Conservation (phyloP, 2,888 invertebrate genomes). For the Tetragnatha montana region DNA sequence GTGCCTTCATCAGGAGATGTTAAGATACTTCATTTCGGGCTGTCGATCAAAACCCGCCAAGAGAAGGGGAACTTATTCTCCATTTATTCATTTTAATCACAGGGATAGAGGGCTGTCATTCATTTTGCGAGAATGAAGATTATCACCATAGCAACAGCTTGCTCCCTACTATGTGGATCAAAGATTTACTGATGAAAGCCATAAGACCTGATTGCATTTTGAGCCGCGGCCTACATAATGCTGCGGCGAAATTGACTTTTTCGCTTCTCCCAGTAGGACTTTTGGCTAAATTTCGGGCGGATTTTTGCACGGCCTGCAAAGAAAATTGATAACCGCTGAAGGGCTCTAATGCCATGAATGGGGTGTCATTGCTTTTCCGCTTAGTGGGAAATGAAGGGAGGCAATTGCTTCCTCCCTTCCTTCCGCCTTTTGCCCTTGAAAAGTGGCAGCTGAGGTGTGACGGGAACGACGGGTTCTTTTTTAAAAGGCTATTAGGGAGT, state of each 20-base stretch:
- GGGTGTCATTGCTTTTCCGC: constrained; percentile 40
- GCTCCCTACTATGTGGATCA: constrained; percentile 61
- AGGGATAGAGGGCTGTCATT: constrained; percentile 70
- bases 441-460: background rate
- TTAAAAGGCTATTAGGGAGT: background rate
- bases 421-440: background rate
- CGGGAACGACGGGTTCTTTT: background rate
- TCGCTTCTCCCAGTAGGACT: constrained; percentile 36
- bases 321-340: constrained; percentile 50
- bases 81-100: constrained; percentile 71
- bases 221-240: constrained; percentile 13
- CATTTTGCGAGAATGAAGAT: constrained; percentile 63
- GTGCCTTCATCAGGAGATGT: constrained; percentile 53
- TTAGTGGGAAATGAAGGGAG: background rate
- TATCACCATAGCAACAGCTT: constrained; percentile 69
- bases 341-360: constrained; percentile 12
- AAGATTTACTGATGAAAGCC: constrained; percentile 70
- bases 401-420: background rate
- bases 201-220: constrained; percentile 65
- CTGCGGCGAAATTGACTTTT: constrained; percentile 61
- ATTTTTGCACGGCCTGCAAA: constrained; percentile 32
- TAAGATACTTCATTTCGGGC: constrained; percentile 59
- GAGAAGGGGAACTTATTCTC: constrained; percentile 67
- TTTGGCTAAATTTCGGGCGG: constrained; percentile 46
- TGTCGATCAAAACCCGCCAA: constrained; percentile 65